phyloP scores from a whole-genome alignment of 2,797 vertebrate genomes.

The Otus scops region DNA sequence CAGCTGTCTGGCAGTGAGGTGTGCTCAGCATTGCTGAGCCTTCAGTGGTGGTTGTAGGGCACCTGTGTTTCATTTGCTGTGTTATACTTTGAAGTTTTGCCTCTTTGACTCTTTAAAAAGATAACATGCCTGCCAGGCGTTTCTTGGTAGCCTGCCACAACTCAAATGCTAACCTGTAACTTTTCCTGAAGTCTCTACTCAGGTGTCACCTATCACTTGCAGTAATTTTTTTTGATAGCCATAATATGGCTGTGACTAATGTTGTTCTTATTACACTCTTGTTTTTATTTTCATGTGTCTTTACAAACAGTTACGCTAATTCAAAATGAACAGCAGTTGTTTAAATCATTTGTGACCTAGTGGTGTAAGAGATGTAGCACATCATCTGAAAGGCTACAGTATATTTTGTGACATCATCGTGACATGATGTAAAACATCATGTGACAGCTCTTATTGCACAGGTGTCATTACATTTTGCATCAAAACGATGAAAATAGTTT shows the following conservation, averaged over 20 bases:
- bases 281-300: conserved; percentile 19
- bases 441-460: conserved; percentile 36
- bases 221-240: conserved; percentile 12
- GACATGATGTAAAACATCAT: conserved; percentile 47
- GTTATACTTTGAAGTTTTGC: not conserved
- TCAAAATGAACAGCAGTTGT: not conserved
- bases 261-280: not conserved
- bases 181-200: not conserved
- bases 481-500: not conserved
- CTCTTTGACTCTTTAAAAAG: not conserved
- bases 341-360: not conserved
- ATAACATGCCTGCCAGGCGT: not conserved
- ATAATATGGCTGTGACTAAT: not conserved
- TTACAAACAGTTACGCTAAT: conserved; percentile 37
- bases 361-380: not conserved
- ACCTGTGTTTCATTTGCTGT: not conserved
- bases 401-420: conserved; percentile 53
- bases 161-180: not conserved
- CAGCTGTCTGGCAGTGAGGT: conserved; percentile 20
- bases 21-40: not conserved
- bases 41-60: not conserved
- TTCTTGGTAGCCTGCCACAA: not conserved
- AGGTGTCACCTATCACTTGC: not conserved
- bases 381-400: conserved; percentile 36
- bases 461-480: conserved; percentile 26